A percentile compares a stretch with the other conserved stretches of the same genome.
Conservation (phyloP, 2,113 vertebrate species). For the Philantomba maxwellii region DNA sequence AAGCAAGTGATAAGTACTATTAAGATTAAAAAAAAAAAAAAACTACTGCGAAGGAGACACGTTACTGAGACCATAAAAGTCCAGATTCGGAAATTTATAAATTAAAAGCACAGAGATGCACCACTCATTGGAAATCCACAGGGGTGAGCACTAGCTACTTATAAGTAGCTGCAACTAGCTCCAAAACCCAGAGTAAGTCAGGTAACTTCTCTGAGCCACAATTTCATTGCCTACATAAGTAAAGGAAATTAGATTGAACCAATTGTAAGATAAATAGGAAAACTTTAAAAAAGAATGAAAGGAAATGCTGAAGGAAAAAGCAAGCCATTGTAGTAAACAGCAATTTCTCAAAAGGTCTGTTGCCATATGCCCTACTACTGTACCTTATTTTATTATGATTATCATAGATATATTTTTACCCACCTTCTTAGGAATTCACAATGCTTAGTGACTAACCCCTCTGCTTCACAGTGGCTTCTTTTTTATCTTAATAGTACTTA, state of each 20-base stretch:
- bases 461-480: background rate
- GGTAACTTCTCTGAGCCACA: background rate
- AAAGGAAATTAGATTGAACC: background rate
- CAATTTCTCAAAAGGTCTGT: background rate
- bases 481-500: background rate
- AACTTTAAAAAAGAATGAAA: background rate
- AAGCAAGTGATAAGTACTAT: background rate
- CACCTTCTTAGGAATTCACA: background rate
- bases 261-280: background rate
- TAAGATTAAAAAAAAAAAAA: background rate
- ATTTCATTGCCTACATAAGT: background rate
- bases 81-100: background rate
- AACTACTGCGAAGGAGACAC: background rate
- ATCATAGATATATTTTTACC: background rate
- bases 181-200: background rate
- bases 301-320: background rate
- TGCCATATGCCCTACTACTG: fast-evolving
- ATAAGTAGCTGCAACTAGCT: background rate
- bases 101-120: background rate
- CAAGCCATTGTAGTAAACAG: background rate
- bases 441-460: background rate
- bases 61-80: background rate
- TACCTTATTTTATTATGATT: background rate
- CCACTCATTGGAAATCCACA: background rate
- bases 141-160: background rate